Base-by-base conservation (phyloP, 2,888 invertebrate species). In the Oxycera nigricornis region DNA sequence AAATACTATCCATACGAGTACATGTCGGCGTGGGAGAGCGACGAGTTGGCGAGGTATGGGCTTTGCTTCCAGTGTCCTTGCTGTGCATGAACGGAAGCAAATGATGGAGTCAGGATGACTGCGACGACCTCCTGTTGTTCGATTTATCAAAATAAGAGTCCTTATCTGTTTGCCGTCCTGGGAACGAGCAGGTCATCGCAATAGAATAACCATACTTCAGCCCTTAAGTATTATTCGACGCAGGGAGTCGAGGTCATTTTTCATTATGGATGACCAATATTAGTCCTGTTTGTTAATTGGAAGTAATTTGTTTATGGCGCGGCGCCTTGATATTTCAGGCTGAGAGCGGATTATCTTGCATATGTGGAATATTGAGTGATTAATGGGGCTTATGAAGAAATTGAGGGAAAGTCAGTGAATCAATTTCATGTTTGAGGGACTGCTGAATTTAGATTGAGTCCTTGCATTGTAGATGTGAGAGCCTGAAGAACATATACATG, bases 111-210 rank as follows among this genome's bases (percentile, higher is more conserved):
- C 35, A 11, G 11, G 39, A 65, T 22, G 65, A 30, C 65, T 65
- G 26, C 14, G 65, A 31, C 70, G 70, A 52, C 55, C 70, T 70
- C 55, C 70, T 31, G 70, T 70, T 55, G 70, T 70, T 70, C 70
- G 31, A 70, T 70, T 70, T 70, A 70, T 70, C 70, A 68, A 68
- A 46, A 68, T 20, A 70, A 52, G 31, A 55, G 31, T 55, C 30
- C 22, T 70, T 52, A 68, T 68, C 68, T 68, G 50, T 30, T 50
- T 52, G 30, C 55, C 22, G 46, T 11, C 1, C 3, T 9, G 4
- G 31, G n/a, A 11, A 30, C 9, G 20, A 52, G 70, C 14, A 22
- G 22, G 55, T 30, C 30, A 55, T 55, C 52, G 28, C 14, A 41
- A 39, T 65, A 39, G 41, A 39, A 65, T 14, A 39, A 14, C 35